Conservation (phyloP, 2,113 vertebrate genomes). For the Propithecus coquereli region DNA sequence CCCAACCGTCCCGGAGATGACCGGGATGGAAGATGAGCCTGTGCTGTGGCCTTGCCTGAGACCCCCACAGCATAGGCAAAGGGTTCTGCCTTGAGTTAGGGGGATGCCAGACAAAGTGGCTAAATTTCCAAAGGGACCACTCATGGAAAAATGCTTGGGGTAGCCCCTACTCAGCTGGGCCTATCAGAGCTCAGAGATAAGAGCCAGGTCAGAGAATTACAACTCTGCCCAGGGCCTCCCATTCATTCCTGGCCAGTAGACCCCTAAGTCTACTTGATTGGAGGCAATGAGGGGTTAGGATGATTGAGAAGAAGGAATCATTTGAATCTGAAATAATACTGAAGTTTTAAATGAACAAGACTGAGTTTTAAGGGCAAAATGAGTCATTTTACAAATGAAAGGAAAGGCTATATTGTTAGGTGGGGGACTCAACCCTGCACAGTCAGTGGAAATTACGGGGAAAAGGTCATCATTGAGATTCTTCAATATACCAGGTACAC, state of each 20-base stretch:
- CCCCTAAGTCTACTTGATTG: neutral
- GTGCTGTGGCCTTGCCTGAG: fast-evolving
- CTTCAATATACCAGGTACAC: neutral
- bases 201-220: neutral
- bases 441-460: neutral
- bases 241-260: neutral
- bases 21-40: neutral
- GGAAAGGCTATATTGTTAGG: neutral
- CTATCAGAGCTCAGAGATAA: neutral
- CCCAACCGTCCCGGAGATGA: too few species aligned
- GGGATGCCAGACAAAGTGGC: neutral
- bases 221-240: neutral
- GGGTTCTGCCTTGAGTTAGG: neutral
- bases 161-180: neutral
- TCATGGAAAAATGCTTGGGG: neutral
- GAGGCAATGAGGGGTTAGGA: neutral
- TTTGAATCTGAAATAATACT: neutral
- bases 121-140: neutral
- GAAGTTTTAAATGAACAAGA: neutral
- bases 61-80: fast-evolving
- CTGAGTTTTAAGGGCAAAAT: neutral
- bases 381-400: neutral
- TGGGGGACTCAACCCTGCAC: neutral
- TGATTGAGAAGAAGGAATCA: neutral
- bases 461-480: neutral